Conservation (phyloP, 2,888 invertebrate species). For the Leptopterna dolabrata region DNA sequence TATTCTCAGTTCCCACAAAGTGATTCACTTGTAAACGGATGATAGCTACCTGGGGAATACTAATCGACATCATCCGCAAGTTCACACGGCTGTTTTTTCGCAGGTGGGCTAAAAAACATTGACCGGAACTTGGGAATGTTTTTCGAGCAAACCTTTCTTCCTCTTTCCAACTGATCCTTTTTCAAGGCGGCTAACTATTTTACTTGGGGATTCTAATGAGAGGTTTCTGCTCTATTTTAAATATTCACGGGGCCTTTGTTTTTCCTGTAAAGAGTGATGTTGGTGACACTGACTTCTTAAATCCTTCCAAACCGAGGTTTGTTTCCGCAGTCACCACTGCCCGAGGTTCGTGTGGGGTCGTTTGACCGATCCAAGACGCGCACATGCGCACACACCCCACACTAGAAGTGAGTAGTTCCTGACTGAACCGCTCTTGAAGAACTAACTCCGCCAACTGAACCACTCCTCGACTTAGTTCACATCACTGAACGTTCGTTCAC, state of each 20-base stretch:
- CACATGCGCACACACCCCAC: too few relatives aligned
- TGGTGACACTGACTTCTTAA: not conserved
- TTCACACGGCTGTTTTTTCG: not conserved
- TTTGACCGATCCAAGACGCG: too few relatives aligned
- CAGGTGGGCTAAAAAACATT: not conserved
- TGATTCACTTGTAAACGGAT: too few relatives aligned
- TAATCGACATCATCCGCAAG: not conserved
- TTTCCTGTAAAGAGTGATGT: not conserved
- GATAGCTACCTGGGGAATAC: too few relatives aligned
- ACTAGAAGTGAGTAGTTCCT: too few relatives aligned
- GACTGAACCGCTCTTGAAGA: too few relatives aligned
- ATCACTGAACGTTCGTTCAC: too few relatives aligned
- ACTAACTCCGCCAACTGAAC: too few relatives aligned
- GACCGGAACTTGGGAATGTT: not conserved
- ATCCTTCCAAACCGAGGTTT: not conserved
- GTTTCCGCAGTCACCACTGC: too few relatives aligned
- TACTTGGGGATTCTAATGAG: slow-evolving; percentile 17
- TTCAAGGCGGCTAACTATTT: slow-evolving; percentile 23
- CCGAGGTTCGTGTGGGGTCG: too few relatives aligned
- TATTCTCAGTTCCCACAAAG: too few relatives aligned
- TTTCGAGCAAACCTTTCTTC: not conserved
- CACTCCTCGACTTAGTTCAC: too few relatives aligned
- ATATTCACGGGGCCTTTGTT: not conserved
- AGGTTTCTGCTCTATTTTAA: not conserved
- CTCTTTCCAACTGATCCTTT: slow-evolving; percentile 9